phyloP scores from a whole-genome alignment of 2,888 invertebrate genomes.

The Anodontia alba region DNA sequence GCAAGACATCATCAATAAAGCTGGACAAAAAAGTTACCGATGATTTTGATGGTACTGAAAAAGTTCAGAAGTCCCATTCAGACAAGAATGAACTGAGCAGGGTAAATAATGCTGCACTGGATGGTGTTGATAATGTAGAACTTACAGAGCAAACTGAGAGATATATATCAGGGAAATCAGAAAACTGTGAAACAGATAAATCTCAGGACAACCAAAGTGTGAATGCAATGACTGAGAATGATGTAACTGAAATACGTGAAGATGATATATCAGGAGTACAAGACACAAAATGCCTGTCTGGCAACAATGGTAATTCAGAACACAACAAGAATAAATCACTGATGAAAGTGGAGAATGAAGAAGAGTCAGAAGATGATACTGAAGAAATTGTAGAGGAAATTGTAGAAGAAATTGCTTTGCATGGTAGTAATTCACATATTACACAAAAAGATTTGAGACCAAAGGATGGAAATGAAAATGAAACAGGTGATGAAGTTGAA shows the following conservation, averaged over 20 bases:
- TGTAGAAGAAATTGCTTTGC: constrained; percentile 15
- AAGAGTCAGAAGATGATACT: constrained; percentile 17
- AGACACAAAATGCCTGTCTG: background rate
- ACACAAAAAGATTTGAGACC: no score
- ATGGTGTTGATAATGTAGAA: background rate
- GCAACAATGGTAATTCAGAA: background rate
- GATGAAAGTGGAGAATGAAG: constrained; percentile 9
- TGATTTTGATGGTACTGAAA: background rate
- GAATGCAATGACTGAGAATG: constrained; percentile 4
- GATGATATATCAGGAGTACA: background rate
- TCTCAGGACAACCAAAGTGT: background rate
- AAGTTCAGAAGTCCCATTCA: background rate
- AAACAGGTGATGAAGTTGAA: constrained; percentile 9
- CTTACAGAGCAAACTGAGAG: background rate
- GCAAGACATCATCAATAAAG: background rate
- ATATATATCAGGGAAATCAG: background rate
- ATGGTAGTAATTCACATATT: constrained; percentile 19
- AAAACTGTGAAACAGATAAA: background rate
- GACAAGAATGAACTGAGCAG: background rate
- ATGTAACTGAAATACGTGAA: background rate
- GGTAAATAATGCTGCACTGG: background rate
- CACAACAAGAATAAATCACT: background rate
- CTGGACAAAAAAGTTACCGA: background rate
- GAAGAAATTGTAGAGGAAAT: constrained; percentile 31
- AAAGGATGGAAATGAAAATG: constrained; percentile 8